Conservation (phyloP, 2,113 vertebrate genomes). For the Phaethornis superciliosus region DNA sequence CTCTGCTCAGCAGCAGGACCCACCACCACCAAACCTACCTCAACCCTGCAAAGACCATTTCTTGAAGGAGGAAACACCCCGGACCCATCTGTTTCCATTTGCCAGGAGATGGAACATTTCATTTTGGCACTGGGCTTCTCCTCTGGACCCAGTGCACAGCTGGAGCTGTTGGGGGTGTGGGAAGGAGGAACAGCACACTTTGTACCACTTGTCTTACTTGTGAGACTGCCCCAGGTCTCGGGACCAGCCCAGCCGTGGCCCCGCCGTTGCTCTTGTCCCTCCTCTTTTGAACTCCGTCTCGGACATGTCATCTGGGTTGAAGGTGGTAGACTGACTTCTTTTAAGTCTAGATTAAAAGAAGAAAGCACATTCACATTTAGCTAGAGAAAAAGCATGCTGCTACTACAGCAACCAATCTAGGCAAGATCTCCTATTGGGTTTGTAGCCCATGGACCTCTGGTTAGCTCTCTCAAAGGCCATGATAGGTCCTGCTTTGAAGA, state of each 20-base stretch:
- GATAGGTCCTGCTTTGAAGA: not conserved
- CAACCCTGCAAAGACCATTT: not conserved
- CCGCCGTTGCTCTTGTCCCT: slow-evolving; percentile 92
- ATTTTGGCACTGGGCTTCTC: not conserved
- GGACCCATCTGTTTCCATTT: not conserved
- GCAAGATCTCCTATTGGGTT: not conserved
- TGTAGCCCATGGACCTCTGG: not conserved
- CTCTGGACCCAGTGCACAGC: rapidly evolving
- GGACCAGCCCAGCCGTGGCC: slow-evolving; percentile 95
- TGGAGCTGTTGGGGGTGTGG: rapidly evolving
- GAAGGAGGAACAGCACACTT: not conserved
- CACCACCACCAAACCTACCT: not conserved
- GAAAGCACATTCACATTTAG: not conserved
- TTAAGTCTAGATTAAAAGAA: slow-evolving; percentile 80
- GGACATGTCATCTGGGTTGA: slow-evolving; percentile 90
- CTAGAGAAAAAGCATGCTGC: not conserved
- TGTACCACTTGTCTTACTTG: slow-evolving; percentile 75
- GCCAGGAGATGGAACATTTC: not conserved
- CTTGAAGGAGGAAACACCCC: not conserved
- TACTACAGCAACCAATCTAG: not conserved
- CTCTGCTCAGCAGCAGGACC: not conserved
- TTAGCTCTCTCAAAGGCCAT: not conserved
- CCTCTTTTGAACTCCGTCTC: slow-evolving; percentile 93
- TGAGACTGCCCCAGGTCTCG: slow-evolving; percentile 88
- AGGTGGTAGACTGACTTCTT: slow-evolving; percentile 95